These are phyloP conservation scores for Miichthys miiuy DNA, from an alignment of 2,797 vertebrate genomes.

Conservation along the genomic window DNA sequence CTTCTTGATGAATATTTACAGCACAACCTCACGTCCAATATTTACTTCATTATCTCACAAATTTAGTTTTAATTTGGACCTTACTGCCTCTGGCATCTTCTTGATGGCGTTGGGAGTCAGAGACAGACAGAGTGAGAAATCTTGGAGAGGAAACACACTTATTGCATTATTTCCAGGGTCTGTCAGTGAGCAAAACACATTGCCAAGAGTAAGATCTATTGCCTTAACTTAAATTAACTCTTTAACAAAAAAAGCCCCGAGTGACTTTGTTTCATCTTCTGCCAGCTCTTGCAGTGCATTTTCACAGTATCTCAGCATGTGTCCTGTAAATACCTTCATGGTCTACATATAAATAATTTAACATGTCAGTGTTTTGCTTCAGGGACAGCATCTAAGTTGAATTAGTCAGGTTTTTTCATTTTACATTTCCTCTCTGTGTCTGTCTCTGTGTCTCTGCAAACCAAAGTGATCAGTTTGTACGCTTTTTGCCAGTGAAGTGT, in stretches of 20 bases:
- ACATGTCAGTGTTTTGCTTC: slow-evolving; percentile 49
- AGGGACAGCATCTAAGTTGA: slow-evolving; percentile 44
- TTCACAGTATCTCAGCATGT: slow-evolving; percentile 47
- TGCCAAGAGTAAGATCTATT: slow-evolving; percentile 68
- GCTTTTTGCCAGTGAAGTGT: slow-evolving; percentile 20
- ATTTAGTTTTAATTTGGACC: slow-evolving; percentile 52
- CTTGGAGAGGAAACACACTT: slow-evolving; percentile 57
- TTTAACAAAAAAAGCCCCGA: slow-evolving; percentile 35
- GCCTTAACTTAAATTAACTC: slow-evolving; percentile 67
- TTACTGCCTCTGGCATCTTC: slow-evolving; percentile 37
- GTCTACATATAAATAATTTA: slow-evolving; percentile 45
- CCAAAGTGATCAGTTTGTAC: slow-evolving; percentile 19
- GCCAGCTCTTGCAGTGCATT: slow-evolving; percentile 55
- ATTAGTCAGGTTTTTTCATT: slow-evolving; percentile 1
- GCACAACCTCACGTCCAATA: neutral
- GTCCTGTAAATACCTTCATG: slow-evolving; percentile 55
- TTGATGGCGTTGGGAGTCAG: slow-evolving; percentile 21
- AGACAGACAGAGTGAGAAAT: slow-evolving; percentile 31
- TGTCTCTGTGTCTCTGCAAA: slow-evolving; percentile 9
- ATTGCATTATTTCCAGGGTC: slow-evolving; percentile 68
- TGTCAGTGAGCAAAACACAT: slow-evolving; percentile 52
- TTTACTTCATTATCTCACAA: slow-evolving; percentile 11
- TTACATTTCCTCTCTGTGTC: slow-evolving; percentile 15
- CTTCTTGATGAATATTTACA: neutral
- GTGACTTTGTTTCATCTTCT: slow-evolving; percentile 59